A percentile compares a stretch with the other conserved stretches of the same genome.
These are phyloP conservation scores for Monoplex corrugatus DNA, from an alignment of 2,888 invertebrate species.

Conservation along the genomic window DNA sequence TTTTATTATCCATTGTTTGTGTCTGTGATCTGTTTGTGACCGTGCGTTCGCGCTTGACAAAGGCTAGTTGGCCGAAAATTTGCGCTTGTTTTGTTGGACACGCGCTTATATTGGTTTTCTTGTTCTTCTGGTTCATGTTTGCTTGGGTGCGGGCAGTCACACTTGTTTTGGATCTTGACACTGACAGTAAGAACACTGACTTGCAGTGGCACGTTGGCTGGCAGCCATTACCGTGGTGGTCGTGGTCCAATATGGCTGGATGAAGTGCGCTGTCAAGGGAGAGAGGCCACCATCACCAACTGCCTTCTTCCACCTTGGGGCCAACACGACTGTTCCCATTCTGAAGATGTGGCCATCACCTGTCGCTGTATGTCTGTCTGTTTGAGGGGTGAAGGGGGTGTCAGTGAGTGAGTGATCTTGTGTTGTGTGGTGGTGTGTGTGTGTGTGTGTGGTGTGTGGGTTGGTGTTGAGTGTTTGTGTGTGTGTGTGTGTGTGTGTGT, in stretches of 20 bases:
- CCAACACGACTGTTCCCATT: constrained; percentile 65
- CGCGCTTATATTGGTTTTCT: no score
- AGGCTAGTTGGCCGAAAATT: no score
- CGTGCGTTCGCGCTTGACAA: no score
- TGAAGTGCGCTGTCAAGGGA: constrained; percentile 67
- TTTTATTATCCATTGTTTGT: no score
- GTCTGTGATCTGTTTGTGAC: no score
- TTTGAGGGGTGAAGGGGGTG: no score
- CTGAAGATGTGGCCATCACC: constrained; percentile 67
- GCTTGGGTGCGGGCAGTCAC: no score
- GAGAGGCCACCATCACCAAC: constrained; percentile 61
- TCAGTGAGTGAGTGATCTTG: not conserved
- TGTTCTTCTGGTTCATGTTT: no score
- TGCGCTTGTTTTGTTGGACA: no score
- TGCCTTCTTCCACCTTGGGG: constrained; percentile 66
- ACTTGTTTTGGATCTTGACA: no score
- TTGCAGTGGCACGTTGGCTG: not conserved
- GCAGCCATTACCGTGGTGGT: constrained; percentile 57
- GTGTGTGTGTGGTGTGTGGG: not conserved
- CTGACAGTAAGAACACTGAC: no score
- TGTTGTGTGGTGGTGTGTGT: not conserved
- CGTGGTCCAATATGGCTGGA: constrained; percentile 66
- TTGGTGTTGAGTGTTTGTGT: not conserved
- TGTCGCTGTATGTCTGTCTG: constrained; percentile 51
- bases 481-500: not conserved